Percentiles rank a stretch among this genome's conserved stretches.
Evolutionary conservation across 1,140 invertebrate genomes (phyloP).

Genomic region (Cryptotermes secundus): DNA sequence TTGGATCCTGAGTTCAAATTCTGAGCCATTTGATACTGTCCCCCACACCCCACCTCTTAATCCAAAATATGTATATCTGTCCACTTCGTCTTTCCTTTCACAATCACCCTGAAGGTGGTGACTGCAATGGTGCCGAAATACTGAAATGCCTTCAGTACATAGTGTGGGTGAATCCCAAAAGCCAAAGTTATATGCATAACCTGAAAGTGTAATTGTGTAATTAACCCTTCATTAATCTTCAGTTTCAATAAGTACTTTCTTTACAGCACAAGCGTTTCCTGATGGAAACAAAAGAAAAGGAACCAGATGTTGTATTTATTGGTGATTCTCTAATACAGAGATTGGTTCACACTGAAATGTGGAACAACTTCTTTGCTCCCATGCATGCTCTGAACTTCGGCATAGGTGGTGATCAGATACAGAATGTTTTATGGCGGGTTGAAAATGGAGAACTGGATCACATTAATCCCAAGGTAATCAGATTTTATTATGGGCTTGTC

Average conservation of each 20-base stretch:
- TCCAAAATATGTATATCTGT: no score
- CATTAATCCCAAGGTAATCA: constrained; percentile 77
- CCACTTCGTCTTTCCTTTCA: no score
- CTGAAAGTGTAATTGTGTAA: no score
- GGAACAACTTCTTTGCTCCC: constrained; percentile 83
- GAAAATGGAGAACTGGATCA: constrained; percentile 84
- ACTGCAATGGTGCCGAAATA: no score
- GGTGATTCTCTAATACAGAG: constrained; percentile 83
- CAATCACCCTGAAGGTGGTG: no score
- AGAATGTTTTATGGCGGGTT: constrained; percentile 87
- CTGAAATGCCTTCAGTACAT: no score
- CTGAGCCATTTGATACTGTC: no score
- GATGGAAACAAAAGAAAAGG: constrained; percentile 76
- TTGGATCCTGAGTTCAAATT: no score
- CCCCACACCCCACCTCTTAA: no score
- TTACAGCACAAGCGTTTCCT: constrained; percentile 81
- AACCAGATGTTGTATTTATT: constrained; percentile 88
- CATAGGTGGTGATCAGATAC: constrained; percentile 81
- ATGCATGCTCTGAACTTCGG: constrained; percentile 89
- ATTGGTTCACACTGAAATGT: constrained; percentile 75
- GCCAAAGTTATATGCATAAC: no score
- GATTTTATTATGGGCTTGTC: not conserved
- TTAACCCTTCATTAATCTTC: no score
- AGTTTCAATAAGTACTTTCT: constrained; percentile 33
- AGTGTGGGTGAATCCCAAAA: no score